Evolutionary conservation across 1,140 invertebrate species (phyloP), one percentile per base, ranked within the genome.

Genomic region (Andricus grossulariae): DNA sequence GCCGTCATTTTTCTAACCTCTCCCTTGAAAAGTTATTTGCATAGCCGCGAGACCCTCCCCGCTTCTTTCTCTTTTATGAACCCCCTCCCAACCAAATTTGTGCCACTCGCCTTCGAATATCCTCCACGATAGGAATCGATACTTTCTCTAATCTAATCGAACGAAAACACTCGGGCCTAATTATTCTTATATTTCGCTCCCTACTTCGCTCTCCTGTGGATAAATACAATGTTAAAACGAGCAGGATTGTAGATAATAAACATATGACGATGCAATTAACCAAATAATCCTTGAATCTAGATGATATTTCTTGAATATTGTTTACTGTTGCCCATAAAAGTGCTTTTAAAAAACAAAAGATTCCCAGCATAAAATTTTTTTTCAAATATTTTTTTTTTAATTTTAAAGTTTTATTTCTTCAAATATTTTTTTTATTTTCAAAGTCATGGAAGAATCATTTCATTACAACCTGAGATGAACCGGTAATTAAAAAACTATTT

Each of bases 1-100:
- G 79, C 78, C 76, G 83, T 84, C 85, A 86, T 85, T 86, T 87
- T 86, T 87, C 82, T 82, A 80, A 79, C 81, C 81, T 80, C 82
- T 76, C 79, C 75, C 79, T 77, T 60, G 74, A 79, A 72, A 82
- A 74, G 25, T 75, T 78, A 85, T 83, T 85, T 83, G 82, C 80
- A 82, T 82, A 81, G 79, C 80, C 80, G 81, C 82, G 80, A 83
- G 81, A 78, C 54, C 80, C 80, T 82, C 78, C 79, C 80, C 80
- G 82, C 75, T 80, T 82, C 72, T 79, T 77, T 19, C 79, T 81
- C 78, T 81, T 78, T 79, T 80, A 79, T 60, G 73, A 60, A 51
- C 45, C 19, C 51, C 16, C 55, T 39, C 15, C 3, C 50, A 73
- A 74, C 75, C 74, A 73, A 71, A 50, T 52, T n/a, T 55, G 74